phyloP scores from a whole-genome alignment of 2,797 vertebrate species.

The Lepus oiostolus region DNA sequence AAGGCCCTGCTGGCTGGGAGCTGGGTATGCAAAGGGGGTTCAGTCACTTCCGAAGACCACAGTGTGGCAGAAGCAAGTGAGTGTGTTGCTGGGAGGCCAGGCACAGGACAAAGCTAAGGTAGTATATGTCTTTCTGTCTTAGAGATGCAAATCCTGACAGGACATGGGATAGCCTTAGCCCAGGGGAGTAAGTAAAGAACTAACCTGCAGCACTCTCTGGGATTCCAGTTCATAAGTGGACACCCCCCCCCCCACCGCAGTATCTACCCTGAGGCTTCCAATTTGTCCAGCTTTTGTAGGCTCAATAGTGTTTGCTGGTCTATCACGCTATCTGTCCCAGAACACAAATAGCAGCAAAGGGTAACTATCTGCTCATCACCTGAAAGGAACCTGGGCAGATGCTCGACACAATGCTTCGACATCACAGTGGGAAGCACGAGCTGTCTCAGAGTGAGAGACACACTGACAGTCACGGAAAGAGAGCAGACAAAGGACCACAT shows the following conservation, averaged over 20 bases:
- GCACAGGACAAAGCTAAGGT: neutral
- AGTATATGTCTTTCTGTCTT: neutral
- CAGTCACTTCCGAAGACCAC: neutral
- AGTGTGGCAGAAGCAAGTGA: neutral
- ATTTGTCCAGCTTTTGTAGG: neutral
- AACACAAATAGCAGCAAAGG: neutral
- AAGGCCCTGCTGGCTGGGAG: neutral
- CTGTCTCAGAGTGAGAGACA: too few species aligned
- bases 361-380: neutral
- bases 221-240: neutral
- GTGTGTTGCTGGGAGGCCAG: neutral
- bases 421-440: too few species aligned
- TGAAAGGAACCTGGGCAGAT: neutral
- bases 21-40: neutral
- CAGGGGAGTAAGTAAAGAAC: neutral
- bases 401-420: too few species aligned
- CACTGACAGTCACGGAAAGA: too few species aligned
- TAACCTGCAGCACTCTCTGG: neutral
- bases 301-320: neutral
- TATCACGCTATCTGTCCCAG: neutral
- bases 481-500: too few species aligned
- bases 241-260: neutral
- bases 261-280: neutral
- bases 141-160: neutral
- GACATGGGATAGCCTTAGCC: neutral